Base-by-base conservation (phyloP, 2,888 invertebrate genomes). In the Horisme vitalbata region DNA sequence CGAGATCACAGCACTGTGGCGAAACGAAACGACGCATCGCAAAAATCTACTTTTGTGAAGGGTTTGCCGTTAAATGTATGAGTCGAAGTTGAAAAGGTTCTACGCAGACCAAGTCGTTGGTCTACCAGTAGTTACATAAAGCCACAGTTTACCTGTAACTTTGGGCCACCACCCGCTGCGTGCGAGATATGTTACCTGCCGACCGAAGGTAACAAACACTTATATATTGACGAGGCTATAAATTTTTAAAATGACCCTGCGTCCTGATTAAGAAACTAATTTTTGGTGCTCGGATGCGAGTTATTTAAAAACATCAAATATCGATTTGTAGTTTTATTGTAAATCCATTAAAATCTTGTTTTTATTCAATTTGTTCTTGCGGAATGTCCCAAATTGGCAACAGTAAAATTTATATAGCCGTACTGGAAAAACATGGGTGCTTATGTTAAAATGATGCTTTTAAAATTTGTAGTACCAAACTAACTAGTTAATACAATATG, bases 181-280 rank as follows among this genome's bases (percentile, higher is more conserved):
- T 52, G 52, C 72, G 75, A 79, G 69, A 81, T 78, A 83, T 80
- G 79, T 83, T 83, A 81, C 83, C 87, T 83, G 83, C 78, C 68
- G 68, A 60, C 64, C 71, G 66, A 71, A 75, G 77, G 83, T 80
- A 85, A 83, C 82, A 82, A 79, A 83, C 78, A 81, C 79, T 71
- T 77, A 78, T 64, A 65, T 72, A 79, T 79, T 74, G 77, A 82
- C 71, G 75, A 74, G 62, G 77, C 72, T 63, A 83, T 86, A 83
- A 81, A 84, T 83, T 76, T 77, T 55, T 61, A 55, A 82, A 81
- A 83, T 78, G 74, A 77, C 75, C 79, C 69, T 56, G 65, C 72
- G 71, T 80, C 75, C 71, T 71, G 79, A 83, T 83, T 81, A 82
- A 78, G 83, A 83, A 81, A 75, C 78, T 75, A 78, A 84, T 84